phyloP scores from a whole-genome alignment of 1,140 invertebrate species.

The Tyrophagus putrescentiae region DNA sequence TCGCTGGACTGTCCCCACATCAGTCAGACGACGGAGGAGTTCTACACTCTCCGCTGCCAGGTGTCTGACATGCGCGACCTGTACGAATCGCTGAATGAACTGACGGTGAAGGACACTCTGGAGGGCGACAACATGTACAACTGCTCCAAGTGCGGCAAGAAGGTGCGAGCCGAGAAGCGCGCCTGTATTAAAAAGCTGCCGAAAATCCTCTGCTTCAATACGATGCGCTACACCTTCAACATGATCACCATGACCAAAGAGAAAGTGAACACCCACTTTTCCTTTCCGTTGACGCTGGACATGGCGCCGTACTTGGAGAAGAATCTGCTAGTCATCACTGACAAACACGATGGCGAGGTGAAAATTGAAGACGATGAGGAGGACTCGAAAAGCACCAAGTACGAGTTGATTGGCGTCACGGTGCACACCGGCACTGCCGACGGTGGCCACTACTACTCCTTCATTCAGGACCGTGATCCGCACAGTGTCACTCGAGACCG shows the following conservation, averaged over 20 bases:
- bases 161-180: constrained; percentile 76
- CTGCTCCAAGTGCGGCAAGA: constrained; percentile 81
- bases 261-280: constrained; percentile 92
- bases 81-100: constrained; percentile 83
- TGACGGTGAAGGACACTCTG: constrained; percentile 85
- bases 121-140: constrained; percentile 97
- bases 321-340: constrained; percentile 52
- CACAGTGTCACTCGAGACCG: constrained; percentile 36
- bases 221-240: constrained; percentile 94
- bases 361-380: constrained; percentile 33
- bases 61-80: constrained; percentile 90
- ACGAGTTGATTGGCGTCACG: constrained; percentile 85
- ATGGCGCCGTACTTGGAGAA: constrained; percentile 90
- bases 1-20: constrained; percentile 86
- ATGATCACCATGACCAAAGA: constrained; percentile 95
- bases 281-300: constrained; percentile 78
- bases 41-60: constrained; percentile 86
- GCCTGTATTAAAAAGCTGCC: constrained; percentile 88
- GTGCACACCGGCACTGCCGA: constrained; percentile 92
- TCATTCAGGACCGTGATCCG: constrained; percentile 62
- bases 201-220: constrained; percentile 85
- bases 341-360: constrained; percentile 32
- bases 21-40: constrained; percentile 80
- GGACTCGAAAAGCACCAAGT: constrained; percentile 47
- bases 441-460: constrained; percentile 91